A percentile compares a stretch with the other conserved stretches of the same genome.
These are phyloP conservation scores for Macroteleia sp. DNA, from an alignment of 2,888 invertebrate species.

Conservation along the genomic window DNA sequence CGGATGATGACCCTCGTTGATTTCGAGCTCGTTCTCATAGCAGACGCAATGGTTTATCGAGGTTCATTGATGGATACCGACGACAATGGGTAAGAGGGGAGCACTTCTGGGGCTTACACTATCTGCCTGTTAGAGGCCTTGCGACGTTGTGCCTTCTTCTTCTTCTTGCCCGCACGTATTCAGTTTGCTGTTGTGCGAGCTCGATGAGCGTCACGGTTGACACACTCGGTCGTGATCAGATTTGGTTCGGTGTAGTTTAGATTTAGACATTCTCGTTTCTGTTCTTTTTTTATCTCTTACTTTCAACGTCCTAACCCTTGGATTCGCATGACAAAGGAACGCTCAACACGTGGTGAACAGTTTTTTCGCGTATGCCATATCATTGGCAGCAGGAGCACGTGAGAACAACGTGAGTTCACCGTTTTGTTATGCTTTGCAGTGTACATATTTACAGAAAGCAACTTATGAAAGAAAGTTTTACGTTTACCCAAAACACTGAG, in stretches of 20 bases:
- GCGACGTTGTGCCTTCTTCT: conserved; percentile 57
- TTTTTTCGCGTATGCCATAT: conserved; percentile 14
- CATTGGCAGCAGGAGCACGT: conserved; percentile 23
- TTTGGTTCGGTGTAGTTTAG: conserved; percentile 7
- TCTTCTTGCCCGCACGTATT: conserved; percentile 55
- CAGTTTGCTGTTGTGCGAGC: conserved; percentile 54
- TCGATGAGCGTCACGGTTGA: conserved; percentile 37
- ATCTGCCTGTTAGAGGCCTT: conserved; percentile 58
- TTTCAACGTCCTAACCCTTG: conserved; percentile 3
- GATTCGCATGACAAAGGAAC: conserved; percentile 2
- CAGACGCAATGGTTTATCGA: conserved; percentile 55
- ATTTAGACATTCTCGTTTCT: not conserved
- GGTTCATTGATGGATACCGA: conserved; percentile 61
- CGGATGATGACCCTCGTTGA: conserved; percentile 60
- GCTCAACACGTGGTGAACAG: conserved; percentile 25
- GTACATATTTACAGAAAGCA: no score
- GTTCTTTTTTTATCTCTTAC: no score
- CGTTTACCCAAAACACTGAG: no score
- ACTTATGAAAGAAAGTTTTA: no score
- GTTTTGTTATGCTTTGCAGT: no score
- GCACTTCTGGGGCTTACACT: conserved; percentile 63
- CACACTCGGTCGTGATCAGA: conserved; percentile 26
- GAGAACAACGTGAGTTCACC: conserved; percentile 32
- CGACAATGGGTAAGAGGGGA: conserved; percentile 58
- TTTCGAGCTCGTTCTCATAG: conserved; percentile 54